phyloP scores from a whole-genome alignment of 2,888 invertebrate species.

The Cancer borealis region DNA sequence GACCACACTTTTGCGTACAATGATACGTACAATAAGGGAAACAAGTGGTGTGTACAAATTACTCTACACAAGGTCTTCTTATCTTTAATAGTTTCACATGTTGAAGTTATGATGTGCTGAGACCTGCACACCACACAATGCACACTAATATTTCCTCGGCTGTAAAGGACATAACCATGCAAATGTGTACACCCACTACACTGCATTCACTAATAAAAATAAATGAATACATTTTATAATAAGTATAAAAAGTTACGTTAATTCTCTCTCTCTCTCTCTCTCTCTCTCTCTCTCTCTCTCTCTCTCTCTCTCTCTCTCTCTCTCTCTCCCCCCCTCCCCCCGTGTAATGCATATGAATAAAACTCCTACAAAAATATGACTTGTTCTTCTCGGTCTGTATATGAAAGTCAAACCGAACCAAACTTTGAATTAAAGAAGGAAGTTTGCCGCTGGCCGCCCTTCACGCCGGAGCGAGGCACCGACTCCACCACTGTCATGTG shows the following conservation, averaged over 20 bases:
- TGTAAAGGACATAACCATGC: constrained; percentile 13
- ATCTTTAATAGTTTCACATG: neutral
- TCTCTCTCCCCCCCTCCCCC: neutral
- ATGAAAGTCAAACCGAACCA: constrained; percentile 16
- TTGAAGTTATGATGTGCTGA: neutral
- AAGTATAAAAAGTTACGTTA: neutral
- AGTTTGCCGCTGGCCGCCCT: constrained; percentile 29
- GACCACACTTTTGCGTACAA: neutral
- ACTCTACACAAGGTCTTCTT: neutral
- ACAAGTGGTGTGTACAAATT: neutral
- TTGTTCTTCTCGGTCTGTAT: neutral
- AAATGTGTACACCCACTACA: neutral
- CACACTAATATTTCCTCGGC: neutral
- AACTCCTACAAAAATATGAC: neutral
- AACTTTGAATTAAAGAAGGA: constrained; percentile 36
- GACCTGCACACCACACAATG: neutral
- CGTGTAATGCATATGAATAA: neutral
- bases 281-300: neutral
- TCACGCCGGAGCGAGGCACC: neutral
- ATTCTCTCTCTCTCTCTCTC: constrained; percentile 2
- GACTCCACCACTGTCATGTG: neutral
- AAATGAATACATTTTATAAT: neutral
- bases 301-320: constrained; percentile 31
- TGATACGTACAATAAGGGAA: neutral
- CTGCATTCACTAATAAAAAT: constrained; percentile 18